These are phyloP conservation scores for Trichoplusia ni DNA, from an alignment of 1,140 invertebrate genomes.

Conservation along the genomic window DNA sequence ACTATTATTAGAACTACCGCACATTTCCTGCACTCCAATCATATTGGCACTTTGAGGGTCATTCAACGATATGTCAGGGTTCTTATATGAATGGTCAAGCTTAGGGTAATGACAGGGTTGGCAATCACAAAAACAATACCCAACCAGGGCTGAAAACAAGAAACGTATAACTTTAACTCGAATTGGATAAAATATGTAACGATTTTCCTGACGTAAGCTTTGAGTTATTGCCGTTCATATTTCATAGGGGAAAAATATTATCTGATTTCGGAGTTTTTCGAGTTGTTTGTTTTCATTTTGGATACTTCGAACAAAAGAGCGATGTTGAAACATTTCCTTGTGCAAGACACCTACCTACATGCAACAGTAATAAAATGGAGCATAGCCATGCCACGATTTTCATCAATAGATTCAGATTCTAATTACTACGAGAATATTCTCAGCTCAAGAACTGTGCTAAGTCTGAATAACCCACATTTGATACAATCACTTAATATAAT, in stretches of 20 bases:
- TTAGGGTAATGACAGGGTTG: slow-evolving; percentile 23
- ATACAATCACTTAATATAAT: too few relatives aligned
- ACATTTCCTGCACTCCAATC: slow-evolving; percentile 45
- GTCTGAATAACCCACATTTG: too few relatives aligned
- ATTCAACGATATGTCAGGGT: slow-evolving; percentile 23
- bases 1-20: slow-evolving; percentile 59
- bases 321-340: too few relatives aligned
- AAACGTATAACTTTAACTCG: slow-evolving; percentile 21
- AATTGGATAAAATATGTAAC: background rate
- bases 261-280: background rate
- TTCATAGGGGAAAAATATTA: too few relatives aligned
- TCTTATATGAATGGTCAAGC: slow-evolving; percentile 22
- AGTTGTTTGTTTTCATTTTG: too few relatives aligned
- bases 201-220: background rate
- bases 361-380: too few relatives aligned
- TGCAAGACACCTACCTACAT: too few relatives aligned
- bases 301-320: too few relatives aligned
- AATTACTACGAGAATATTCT: too few relatives aligned
- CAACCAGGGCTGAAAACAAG: slow-evolving; percentile 20
- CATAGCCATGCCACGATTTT: too few relatives aligned
- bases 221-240: background rate
- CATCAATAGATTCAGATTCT: too few relatives aligned
- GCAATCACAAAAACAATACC: slow-evolving; percentile 20
- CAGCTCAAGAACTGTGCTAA: too few relatives aligned
- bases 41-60: slow-evolving; percentile 33